Evolutionary conservation across 2,113 vertebrate species (phyloP).

Genomic region (Semicossyphus pulcher): DNA sequence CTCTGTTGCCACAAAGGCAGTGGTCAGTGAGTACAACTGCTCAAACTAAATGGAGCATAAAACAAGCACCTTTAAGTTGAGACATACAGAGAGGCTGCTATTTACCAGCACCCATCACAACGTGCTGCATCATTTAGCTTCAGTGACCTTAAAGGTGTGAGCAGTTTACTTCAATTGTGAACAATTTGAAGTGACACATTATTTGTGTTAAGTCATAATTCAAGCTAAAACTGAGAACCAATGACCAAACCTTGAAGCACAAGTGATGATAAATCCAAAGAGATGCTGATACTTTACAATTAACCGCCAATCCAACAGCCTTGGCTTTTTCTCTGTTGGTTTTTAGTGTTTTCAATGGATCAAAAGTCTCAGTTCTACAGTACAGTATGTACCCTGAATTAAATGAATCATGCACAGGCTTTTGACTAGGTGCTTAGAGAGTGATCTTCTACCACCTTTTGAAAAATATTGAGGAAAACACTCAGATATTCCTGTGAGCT

Average conservation of each 20-base stretch:
- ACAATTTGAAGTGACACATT: background rate
- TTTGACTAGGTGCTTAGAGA: too few relatives aligned
- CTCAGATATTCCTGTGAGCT: too few relatives aligned
- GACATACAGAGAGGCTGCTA: background rate
- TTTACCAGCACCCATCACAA: background rate
- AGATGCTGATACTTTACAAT: background rate
- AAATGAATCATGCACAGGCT: too few relatives aligned
- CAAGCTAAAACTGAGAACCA: background rate
- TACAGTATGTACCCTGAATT: too few relatives aligned
- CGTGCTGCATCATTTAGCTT: slow-evolving; percentile 21
- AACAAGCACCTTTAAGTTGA: slow-evolving; percentile 6
- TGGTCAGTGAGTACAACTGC: too few relatives aligned
- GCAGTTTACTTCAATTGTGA: background rate
- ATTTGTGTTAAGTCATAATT: background rate
- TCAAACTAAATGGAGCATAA: background rate
- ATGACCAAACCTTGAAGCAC: background rate
- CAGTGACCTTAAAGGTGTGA: background rate
- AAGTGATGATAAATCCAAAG: background rate
- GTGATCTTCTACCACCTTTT: background rate
- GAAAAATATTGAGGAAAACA: background rate
- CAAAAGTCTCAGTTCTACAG: background rate
- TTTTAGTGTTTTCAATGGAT: background rate
- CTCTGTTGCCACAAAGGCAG: background rate
- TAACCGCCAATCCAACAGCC: background rate
- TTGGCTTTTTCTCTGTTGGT: too few relatives aligned